Evolutionary conservation across 2,888 invertebrate species (phyloP).

Genomic region (Pomacea canaliculata): DNA sequence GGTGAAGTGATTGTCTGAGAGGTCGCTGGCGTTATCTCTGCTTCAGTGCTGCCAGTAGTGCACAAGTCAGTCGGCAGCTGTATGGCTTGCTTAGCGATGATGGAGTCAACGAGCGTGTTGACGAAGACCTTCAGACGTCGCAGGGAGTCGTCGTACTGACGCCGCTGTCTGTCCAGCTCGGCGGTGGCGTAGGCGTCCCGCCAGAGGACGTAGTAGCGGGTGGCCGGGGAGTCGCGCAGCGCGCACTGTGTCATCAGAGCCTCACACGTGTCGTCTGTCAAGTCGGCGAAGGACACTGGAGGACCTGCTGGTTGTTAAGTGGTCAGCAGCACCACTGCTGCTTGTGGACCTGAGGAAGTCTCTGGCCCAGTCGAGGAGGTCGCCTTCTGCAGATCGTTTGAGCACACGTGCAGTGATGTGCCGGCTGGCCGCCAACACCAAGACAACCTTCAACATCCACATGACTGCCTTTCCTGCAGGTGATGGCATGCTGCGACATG

Average conservation of each 20-base stretch:
- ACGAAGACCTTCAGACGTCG: not conserved
- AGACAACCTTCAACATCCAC: no score
- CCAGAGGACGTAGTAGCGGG: not conserved
- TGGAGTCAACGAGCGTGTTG: not conserved
- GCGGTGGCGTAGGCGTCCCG: not conserved
- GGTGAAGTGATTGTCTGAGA: not conserved
- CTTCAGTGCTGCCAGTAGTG: not conserved
- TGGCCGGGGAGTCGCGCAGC: not conserved
- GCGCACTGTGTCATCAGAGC: constrained; percentile 3
- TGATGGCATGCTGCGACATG: no score
- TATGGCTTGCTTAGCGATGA: not conserved
- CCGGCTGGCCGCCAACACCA: no score
- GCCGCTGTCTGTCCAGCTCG: not conserved
- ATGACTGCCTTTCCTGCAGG: no score
- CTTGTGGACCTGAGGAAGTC: no score
- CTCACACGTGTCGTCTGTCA: constrained; percentile 4
- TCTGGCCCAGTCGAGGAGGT: no score
- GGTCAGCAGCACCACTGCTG: no score
- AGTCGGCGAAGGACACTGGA: not conserved
- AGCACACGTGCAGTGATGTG: no score
- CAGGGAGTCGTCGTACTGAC: not conserved
- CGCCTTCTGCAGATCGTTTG: no score
- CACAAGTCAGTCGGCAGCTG: not conserved
- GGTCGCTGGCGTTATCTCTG: not conserved
- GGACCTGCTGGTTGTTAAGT: not conserved